Evolutionary conservation across 1,140 invertebrate species (phyloP), one percentile per base, ranked within the genome.

Genomic region (Caerostris darwini): DNA sequence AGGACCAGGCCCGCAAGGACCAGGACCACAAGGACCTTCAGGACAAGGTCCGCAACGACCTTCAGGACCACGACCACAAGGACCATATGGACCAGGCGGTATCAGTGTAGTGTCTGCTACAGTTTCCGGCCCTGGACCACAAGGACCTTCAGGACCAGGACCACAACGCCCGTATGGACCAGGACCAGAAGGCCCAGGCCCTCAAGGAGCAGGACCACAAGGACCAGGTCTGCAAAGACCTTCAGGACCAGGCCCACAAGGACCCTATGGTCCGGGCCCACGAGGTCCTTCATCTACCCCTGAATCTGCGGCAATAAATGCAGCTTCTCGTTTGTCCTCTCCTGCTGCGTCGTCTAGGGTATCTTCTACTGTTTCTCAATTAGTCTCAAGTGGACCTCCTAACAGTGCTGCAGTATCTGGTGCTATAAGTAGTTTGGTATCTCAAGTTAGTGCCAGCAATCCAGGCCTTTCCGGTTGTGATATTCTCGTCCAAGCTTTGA

Each of bases 291-390:
- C 71, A n/a, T n/a, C n/a, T 87, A 5, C 59, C 12, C 2, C n/a
- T 1, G 56, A 2, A 58, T n/a, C 50, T 71, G 5, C 87, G 10
- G 87, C 59, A 53, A 19, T 50, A n/a, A 12, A 7, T 61, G 61
- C 85, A 34, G 85, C 85, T 8, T 53, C 59, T n/a, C 19, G 71
- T 0, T 53, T 81, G 53, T 59, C 64, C 69, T 90, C 87, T 3
- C 61, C 87, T 57, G 19, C 87, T 0, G 56, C 87, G 4, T 54
- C 61, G 3, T 90, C 87, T 19, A 14, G 87, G 69, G 67, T 90
- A 7, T 90, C 87, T 7, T 69, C 87, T n/a, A 53, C 67, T 69
- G 87, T 50, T n/a, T 71, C 87, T 7, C 8, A 34, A n/a, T 12
- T 90, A 6, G 87, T 59, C 53, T 90, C 87, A n/a, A 58, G 61